Evolutionary conservation across 2,797 vertebrate genomes (phyloP).

Genomic region (Mus spretus): DNA sequence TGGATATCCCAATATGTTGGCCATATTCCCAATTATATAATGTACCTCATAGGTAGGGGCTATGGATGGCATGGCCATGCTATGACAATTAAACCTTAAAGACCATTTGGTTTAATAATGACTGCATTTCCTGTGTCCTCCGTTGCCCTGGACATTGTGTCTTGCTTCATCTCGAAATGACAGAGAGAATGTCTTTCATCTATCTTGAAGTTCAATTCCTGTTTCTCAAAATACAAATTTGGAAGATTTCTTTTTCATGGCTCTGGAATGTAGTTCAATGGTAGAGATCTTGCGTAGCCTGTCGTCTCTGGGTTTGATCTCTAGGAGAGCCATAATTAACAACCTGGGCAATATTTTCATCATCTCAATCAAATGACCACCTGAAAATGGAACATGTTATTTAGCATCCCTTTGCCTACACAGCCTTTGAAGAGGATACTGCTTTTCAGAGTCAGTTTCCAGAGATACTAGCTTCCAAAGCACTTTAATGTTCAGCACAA

Average conservation of each 20-base stretch:
- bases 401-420: not conserved
- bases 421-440: not conserved
- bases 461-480: too few species aligned
- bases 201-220: not conserved
- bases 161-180: constrained; percentile 11
- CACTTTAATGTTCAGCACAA: not conserved
- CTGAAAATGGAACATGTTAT: not conserved
- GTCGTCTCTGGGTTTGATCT: not conserved
- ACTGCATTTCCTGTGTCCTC: not conserved
- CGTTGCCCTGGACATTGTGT: not conserved
- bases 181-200: not conserved
- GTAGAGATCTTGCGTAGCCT: not conserved
- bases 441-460: not conserved
- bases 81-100: not conserved
- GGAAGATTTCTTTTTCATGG: not conserved
- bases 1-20: not conserved
- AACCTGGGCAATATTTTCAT: not conserved
- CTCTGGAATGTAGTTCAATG: not conserved
- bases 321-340: too few species aligned
- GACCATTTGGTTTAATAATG: not conserved
- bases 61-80: not conserved
- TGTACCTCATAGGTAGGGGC: not conserved
- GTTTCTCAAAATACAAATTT: not conserved
- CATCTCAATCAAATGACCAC: not conserved
- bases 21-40: not conserved